Conservation (phyloP, 2,888 invertebrate species). For the Pandemis corylana region DNA sequence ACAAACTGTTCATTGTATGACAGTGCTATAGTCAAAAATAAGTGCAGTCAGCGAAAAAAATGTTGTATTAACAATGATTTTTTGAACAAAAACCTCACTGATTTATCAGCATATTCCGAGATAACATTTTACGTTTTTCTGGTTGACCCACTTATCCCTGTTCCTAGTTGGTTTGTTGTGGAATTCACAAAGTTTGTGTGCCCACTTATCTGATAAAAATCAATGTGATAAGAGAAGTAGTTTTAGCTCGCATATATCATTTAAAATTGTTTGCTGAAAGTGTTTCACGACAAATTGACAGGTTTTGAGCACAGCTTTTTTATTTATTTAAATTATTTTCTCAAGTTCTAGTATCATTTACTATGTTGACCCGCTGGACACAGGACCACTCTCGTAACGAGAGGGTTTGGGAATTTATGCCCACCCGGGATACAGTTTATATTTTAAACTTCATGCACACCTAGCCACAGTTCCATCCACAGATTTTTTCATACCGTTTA, state of each 20-base stretch:
- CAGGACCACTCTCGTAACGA: neutral
- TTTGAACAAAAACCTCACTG: neutral
- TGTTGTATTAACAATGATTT: too few relatives aligned
- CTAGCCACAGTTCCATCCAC: neutral
- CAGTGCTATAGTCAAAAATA: too few relatives aligned
- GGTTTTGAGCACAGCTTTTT: neutral
- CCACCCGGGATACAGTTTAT: too few relatives aligned
- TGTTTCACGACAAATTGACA: slow-evolving; percentile 24
- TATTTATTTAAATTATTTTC: too few relatives aligned
- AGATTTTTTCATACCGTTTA: too few relatives aligned
- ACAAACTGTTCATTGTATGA: too few relatives aligned
- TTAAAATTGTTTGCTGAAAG: slow-evolving; percentile 21
- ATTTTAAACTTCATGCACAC: too few relatives aligned
- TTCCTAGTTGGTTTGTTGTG: slow-evolving; percentile 14
- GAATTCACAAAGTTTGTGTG: slow-evolving; percentile 17
- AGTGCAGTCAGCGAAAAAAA: too few relatives aligned
- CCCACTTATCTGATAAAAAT: slow-evolving; percentile 29
- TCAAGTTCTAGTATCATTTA: too few relatives aligned
- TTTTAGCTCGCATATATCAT: slow-evolving; percentile 30
- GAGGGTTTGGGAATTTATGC: too few relatives aligned
- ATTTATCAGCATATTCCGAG: neutral
- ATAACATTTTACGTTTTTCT: neutral
- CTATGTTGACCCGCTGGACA: too few relatives aligned
- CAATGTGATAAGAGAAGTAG: slow-evolving; percentile 27
- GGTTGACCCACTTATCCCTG: neutral